Evolutionary conservation across 2,888 invertebrate genomes (phyloP), one percentile per base, ranked within the genome.

Genomic region (Margaritifera margaritifera): DNA sequence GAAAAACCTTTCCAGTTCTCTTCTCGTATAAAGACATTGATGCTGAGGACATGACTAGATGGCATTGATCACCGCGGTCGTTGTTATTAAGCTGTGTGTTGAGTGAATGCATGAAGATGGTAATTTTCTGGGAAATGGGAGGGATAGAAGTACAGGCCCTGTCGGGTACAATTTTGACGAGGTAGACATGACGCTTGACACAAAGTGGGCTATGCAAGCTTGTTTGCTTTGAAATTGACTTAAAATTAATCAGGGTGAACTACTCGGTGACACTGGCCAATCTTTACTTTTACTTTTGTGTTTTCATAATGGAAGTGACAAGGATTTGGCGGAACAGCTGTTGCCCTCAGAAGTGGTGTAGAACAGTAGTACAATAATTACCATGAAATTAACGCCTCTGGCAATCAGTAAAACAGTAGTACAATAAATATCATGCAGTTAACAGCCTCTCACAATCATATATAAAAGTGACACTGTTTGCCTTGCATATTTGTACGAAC

Each of bases 51-150:
- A 74, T 63, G 72, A 57, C 64, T 50, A 56, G 62, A 42, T 74
- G 77, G 74, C 77, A 77, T 64, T 77, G 77, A 77, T 77, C 77
- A 67, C 77, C 74, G 72, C 72, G 72, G 70, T 68, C 67, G 68
- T 66, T 54, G 72, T 77, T 67, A 77, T 77, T 77, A 77, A 71
- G 70, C 68, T 74, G 70, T 74, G 64, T 68, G 51, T 67, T 64
- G 69, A 70, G 69, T 62, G 62, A 68, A 62, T 72, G 74, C 52
- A 71, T 72, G 74, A 72, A 74, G 77, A 74, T 72, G 74, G 64
- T 74, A 72, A 77, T 74, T 72, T 65, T 63, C 59, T 61, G 51
- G 59, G 42, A 74, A 77, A 74, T 70, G 55, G 42, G 62, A 67
- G 52, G 74, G 64, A 31, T 61, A 66, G 52, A 52, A 64, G 66